Base-by-base conservation (phyloP, 2,797 vertebrate genomes). In the Sebastiscus tertius region DNA sequence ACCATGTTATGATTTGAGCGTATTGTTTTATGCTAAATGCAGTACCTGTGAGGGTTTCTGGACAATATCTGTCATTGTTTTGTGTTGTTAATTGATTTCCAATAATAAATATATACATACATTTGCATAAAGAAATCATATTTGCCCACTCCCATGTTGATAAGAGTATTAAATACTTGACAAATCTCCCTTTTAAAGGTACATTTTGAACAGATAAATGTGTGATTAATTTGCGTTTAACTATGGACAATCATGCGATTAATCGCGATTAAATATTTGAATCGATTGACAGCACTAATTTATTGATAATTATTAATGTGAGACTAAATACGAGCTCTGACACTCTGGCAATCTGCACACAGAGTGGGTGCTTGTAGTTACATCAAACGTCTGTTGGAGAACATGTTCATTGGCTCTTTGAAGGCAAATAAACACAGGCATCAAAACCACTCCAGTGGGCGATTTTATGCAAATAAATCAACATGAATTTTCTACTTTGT, bases 381-480 rank as follows among this genome's bases (percentile, higher is more conserved):
- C 49, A 68, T 67, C 78, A 66, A 55, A 61, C n/a, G 31, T 75
- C 74, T 83, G 69, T 36, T 63, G 27, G 24, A 80, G 27, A 82
- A 65, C 39, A 54, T 72, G 55, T 70, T 82, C 46, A 68, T 66
- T 65, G 26, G 79, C 59, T 70, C 64, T 84, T 81, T 72, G 27
- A 62, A 75, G 58, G 68, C 52, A 61, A 61, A 79, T 78, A 87
- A 79, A 67, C 63, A 82, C 33, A 84, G 59, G 80, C 56, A 63
- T 63, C 8, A 26, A 75, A 84, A 80, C 7, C 2, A 10, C 27
- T 79, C 34, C 39, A 59, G 73, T 75, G 70, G 81, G 56, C 6
- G 31, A 74, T 86, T 68, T 80, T 55, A 76, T 80, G 63, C 59
- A 64, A 82, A 85, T 88, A 76, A 65, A 81, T 83, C 63, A 75